phyloP scores from a whole-genome alignment of 2,797 vertebrate species.

The Sebastes taczanowskii region DNA sequence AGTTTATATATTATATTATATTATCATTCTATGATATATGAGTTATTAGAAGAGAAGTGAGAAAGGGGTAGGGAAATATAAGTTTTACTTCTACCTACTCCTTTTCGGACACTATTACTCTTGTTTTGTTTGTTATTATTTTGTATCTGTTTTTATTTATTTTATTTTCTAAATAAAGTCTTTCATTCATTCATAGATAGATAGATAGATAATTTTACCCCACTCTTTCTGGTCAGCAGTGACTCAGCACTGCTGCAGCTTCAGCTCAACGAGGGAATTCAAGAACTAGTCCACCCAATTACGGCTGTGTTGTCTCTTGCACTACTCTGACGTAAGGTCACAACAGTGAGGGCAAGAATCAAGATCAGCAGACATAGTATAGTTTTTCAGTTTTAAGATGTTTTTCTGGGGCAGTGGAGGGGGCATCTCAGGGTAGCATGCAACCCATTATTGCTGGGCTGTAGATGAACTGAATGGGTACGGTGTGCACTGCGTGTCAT shows the following conservation, averaged over 20 bases:
- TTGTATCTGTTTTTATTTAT: too few relatives aligned
- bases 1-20: too few relatives aligned
- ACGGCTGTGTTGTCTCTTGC: constrained; percentile 18
- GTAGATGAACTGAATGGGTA: background rate
- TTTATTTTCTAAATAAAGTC: too few relatives aligned
- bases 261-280: constrained; percentile 13
- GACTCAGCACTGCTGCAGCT: constrained; percentile 46
- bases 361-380: background rate
- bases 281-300: constrained; percentile 28
- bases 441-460: background rate
- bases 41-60: too few relatives aligned
- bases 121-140: too few relatives aligned
- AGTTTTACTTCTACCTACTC: too few relatives aligned
- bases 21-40: too few relatives aligned
- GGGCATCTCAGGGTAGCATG: background rate
- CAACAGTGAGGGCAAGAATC: constrained; percentile 9
- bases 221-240: constrained; percentile 23
- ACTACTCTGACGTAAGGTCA: constrained; percentile 30
- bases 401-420: background rate
- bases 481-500: background rate
- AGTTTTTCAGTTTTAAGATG: background rate
- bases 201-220: background rate
- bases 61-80: too few relatives aligned
- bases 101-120: too few relatives aligned
- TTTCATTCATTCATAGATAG: background rate